Base-by-base conservation (phyloP, 1,140 invertebrate genomes). In the Temnothorax curvispinosus region DNA sequence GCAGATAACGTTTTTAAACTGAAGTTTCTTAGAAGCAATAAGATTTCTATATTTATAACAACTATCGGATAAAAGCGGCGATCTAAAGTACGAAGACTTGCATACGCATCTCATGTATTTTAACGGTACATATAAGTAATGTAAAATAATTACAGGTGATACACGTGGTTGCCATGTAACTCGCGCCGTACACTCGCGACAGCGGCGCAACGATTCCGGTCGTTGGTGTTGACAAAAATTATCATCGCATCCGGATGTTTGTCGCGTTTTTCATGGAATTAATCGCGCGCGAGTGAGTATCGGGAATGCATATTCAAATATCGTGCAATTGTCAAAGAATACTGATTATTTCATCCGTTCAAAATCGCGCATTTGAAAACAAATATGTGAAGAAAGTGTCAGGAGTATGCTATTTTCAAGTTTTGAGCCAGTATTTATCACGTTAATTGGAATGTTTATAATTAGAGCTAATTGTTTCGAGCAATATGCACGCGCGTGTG, bases 21-120 rank as follows among this genome's bases (percentile, higher is more conserved):
- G 9, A 44, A 62, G 56, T 62, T 27, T 47, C 38, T 77, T 44
- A 77, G 21, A 77, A 77, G 21, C 21, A 21, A 77, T 77, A 77
- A 77, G 21, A 44, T 77, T 44, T 15, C 13, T 60, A 27, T 27
- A 60, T 41, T 41, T 76, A 60, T 8, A 54, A 54, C 18, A 54
- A 41, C 8, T 54, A 11, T 72, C 32, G 41, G 21, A 35, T 32
- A 54, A 74, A 35, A 8, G 32, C 1, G 0, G 8, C 4, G 5
- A 35, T 54, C 4, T 52, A 32, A 71, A 15, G 7, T 71, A 71
- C 15, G 9, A 38, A 9, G 0, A 72, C 8, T 76, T 76, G n/a
- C 6, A 75, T 75, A 27, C 21, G 18, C 15, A 11, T 27, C 8
- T 58, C 7, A 11, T 21, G 6, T 76, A 60, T 58, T 41, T 58